Base-by-base conservation (phyloP, 2,797 vertebrate genomes). In the Phoxinus dragarum region DNA sequence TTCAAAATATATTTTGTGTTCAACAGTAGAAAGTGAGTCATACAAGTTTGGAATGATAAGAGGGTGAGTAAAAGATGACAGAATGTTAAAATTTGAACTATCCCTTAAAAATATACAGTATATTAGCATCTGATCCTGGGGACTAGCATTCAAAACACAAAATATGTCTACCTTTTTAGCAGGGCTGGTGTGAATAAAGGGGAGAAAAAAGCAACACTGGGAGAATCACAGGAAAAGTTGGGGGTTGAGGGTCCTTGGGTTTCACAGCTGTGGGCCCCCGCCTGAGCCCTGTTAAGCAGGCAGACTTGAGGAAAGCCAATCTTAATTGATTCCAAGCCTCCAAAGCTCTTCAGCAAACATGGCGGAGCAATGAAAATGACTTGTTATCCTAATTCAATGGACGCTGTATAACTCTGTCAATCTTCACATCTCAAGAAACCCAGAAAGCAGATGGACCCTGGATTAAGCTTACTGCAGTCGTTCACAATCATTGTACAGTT, bases 291-390 rank as follows among this genome's bases (percentile, higher is more conserved):
- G 93, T 74, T 80, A 93, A 94, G 93, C 94, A 95, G 95, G 92
- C 94, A 91, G 92, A 93, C 92, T 94, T 89, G 90, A 93, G 91
- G 93, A 95, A 95, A 95, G 93, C 94, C 93, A 95, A 93, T 94
- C 94, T 94, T 96, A 95, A 96, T 95, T 95, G 94, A 95, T 95
- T 95, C 94, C 94, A 95, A 95, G 93, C 94, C 94, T 95, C 78
- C 93, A 94, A 94, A 95, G 92, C 94, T 93, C 93, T 94, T 95
- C 92, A 92, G 94, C 94, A 95, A 96, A 96, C 94, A 95, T 93
- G 90, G 93, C 88, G 91, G 91, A 93, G 93, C 92, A 94, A 93
- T 92, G 92, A 95, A 94, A 95, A 95, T 93, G 89, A 95, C 93
- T 95, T 94, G 93, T 94, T 94, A 93, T 93, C 91, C 92, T 95